Percentiles rank a stretch among this genome's conserved stretches.
Conservation (phyloP, 1,140 invertebrate genomes). For the Bactericera cockerelli region DNA sequence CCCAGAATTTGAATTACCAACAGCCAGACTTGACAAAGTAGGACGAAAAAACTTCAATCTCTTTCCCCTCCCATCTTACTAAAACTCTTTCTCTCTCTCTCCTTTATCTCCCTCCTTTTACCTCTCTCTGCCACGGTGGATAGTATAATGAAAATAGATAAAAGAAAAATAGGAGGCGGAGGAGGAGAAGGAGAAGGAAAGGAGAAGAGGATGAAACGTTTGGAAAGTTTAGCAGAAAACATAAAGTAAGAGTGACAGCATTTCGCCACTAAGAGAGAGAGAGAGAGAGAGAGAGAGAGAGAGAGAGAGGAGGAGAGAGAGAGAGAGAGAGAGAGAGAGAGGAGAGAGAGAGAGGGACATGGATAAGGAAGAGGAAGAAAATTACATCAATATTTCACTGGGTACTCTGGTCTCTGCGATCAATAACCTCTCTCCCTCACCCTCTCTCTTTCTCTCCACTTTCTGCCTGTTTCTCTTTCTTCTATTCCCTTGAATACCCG, state of each 20-base stretch:
- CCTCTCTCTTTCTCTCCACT: conserved; percentile 1
- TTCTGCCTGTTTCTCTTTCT: neutral
- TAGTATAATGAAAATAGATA: no score
- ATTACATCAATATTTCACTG: conserved; percentile 24
- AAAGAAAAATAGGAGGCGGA: no score
- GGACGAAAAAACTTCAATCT: no score
- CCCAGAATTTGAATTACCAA: no score
- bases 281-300: neutral
- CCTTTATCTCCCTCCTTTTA: no score
- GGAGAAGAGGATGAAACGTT: no score
- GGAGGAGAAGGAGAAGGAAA: no score
- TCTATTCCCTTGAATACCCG: conserved; percentile 14
- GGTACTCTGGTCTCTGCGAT: conserved; percentile 18
- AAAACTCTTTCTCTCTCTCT: no score
- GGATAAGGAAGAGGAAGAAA: conserved; percentile 15
- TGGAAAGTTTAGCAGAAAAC: neutral
- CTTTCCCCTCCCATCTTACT: no score
- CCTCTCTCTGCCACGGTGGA: no score
- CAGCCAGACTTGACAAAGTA: no score
- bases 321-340: neutral
- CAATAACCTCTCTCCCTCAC: neutral
- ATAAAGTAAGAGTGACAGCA: neutral
- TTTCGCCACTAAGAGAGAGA: conserved; percentile 7
- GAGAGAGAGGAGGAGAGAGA: neutral
- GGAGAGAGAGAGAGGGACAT: no score